Percentiles rank a stretch among this genome's conserved stretches.
Evolutionary conservation across 2,113 vertebrate genomes (phyloP).

Genomic region (Rhabdomys dilectus): DNA sequence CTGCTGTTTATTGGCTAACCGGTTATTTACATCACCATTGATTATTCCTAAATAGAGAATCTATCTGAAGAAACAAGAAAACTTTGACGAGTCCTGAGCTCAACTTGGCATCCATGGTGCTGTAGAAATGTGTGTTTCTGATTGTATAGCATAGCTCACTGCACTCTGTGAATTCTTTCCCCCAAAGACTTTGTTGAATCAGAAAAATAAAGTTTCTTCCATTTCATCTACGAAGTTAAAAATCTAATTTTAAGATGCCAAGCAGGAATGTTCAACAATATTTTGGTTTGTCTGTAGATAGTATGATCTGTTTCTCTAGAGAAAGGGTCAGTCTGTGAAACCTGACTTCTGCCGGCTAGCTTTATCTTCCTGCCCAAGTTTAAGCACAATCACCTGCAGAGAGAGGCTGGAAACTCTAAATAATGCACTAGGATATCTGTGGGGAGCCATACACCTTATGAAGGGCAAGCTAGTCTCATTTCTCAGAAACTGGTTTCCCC

Average conservation of each 20-base stretch:
- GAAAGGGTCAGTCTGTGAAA: slow-evolving; percentile 54
- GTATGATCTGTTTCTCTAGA: slow-evolving; percentile 34
- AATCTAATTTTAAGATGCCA: slow-evolving; percentile 52
- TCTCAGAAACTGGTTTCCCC: slow-evolving; percentile 68
- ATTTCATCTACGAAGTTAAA: slow-evolving; percentile 21
- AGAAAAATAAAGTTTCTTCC: slow-evolving; percentile 39
- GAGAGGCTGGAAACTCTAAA: slow-evolving; percentile 65
- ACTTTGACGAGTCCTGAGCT: background rate
- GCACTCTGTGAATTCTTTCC: background rate
- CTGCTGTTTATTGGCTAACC: background rate
- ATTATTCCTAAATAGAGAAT: background rate
- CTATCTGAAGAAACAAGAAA: background rate
- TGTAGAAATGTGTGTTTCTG: background rate
- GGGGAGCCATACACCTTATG: slow-evolving; percentile 47
- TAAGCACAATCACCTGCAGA: slow-evolving; percentile 56
- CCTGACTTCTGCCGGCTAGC: slow-evolving; percentile 44
- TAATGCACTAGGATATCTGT: slow-evolving; percentile 71
- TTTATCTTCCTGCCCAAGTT: slow-evolving; percentile 40
- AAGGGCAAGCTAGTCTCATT: slow-evolving; percentile 64
- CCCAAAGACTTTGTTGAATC: background rate
- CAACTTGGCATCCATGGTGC: background rate
- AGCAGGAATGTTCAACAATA: slow-evolving; percentile 47
- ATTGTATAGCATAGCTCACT: slow-evolving; percentile 2
- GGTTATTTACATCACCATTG: background rate
- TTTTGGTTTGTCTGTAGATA: slow-evolving; percentile 9